Conservation (phyloP, 2,888 invertebrate genomes). For the Campoplex capitator region DNA sequence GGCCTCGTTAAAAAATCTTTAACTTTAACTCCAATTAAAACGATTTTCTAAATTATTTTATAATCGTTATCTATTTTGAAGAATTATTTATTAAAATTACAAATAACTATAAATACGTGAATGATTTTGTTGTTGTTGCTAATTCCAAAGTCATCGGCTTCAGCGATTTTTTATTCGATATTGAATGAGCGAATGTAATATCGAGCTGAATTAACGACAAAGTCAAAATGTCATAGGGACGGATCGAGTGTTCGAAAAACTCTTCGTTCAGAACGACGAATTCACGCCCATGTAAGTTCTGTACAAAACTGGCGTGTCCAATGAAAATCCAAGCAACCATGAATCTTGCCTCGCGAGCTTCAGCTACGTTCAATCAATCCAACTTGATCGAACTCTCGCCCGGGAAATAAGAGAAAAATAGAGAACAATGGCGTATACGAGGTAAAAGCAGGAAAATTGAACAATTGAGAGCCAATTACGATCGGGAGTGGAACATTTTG, state of each 20-base stretch:
- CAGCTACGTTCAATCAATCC: slow-evolving; percentile 32
- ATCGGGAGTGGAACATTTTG: slow-evolving; percentile 26
- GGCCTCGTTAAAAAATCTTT: background rate
- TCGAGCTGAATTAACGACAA: background rate
- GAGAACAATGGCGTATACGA: background rate
- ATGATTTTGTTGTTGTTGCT: background rate
- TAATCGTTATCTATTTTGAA: no score
- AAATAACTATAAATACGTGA: no score
- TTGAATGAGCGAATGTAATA: background rate
- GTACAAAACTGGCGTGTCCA: background rate
- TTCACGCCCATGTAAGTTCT: background rate
- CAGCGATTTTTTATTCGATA: background rate
- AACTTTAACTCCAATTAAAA: background rate
- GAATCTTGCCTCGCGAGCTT: background rate
- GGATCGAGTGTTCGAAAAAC: background rate
- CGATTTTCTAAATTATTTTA: background rate
- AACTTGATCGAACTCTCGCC: background rate
- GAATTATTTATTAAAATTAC: no score
- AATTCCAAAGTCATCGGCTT: background rate
- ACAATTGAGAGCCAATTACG: slow-evolving; percentile 65
- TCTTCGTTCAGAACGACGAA: background rate
- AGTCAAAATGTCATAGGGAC: background rate
- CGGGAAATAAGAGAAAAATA: slow-evolving; percentile 13
- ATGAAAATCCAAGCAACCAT: background rate
- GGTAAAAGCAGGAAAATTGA: slow-evolving; percentile 25